These are phyloP conservation scores for Euleptes europaea DNA, from an alignment of 2,113 vertebrate genomes.

Conservation along the genomic window DNA sequence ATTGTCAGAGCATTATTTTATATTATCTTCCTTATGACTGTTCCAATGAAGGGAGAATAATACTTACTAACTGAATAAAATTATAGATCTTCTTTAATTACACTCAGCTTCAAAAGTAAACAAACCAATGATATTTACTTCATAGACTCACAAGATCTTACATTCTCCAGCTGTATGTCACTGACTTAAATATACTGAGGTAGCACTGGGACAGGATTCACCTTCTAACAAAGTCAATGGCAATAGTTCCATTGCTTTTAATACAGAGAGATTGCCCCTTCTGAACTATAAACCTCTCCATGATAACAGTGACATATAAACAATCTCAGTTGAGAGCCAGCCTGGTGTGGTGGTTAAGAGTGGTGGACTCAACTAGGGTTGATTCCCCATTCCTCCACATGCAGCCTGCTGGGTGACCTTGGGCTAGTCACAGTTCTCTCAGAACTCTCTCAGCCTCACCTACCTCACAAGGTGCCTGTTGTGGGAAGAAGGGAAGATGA, in stretches of 20 bases:
- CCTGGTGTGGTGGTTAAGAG: too few relatives aligned
- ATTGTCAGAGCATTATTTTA: conserved; percentile 21
- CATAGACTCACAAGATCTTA: not conserved
- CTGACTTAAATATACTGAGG: not conserved
- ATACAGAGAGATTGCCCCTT: not conserved
- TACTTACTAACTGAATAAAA: conserved; percentile 33
- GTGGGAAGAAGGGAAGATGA: too few relatives aligned
- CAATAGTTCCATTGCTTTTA: not conserved
- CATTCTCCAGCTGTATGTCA: not conserved
- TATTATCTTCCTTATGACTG: not conserved
- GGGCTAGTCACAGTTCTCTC: too few relatives aligned
- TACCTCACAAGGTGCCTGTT: too few relatives aligned
- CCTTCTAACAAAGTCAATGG: not conserved
- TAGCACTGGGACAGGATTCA: not conserved
- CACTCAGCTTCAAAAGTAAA: conserved; percentile 1
- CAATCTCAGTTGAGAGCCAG: too few relatives aligned
- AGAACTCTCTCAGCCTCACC: too few relatives aligned
- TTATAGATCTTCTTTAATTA: conserved; percentile 28
- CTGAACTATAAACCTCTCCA: not conserved
- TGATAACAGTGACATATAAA: too few relatives aligned
- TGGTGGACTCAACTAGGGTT: too few relatives aligned
- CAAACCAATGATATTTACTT: not conserved
- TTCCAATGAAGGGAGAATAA: not conserved
- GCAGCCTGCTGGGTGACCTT: too few relatives aligned
- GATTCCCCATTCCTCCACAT: too few relatives aligned